A percentile compares a stretch with the other conserved stretches of the same genome.
Conservation (phyloP, 2,797 vertebrate species). For the Acanthornis magna region DNA sequence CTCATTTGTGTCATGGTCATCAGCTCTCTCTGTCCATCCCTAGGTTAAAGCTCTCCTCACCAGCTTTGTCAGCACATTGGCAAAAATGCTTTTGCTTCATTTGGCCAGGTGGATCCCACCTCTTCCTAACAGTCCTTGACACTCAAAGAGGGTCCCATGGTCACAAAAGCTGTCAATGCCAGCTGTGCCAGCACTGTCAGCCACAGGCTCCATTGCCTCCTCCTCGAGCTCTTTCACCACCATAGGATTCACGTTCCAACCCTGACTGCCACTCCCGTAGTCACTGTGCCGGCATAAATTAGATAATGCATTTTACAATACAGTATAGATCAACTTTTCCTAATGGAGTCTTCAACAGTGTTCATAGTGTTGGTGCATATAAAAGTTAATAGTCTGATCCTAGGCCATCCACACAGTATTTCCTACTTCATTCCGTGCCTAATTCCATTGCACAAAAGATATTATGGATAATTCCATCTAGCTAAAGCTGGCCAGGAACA, state of each 20-base stretch:
- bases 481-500: neutral
- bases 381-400: neutral
- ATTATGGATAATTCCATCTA: neutral
- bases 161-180: neutral
- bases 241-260: neutral
- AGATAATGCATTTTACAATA: neutral
- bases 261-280: neutral
- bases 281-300: neutral
- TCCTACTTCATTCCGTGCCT: neutral
- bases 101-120: neutral
- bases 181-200: neutral
- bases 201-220: neutral
- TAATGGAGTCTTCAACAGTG: neutral
- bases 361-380: neutral
- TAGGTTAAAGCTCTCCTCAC: neutral
- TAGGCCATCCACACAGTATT: neutral
- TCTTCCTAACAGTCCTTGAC: neutral
- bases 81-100: neutral
- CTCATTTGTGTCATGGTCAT: neutral
- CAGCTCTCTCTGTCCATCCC: neutral
- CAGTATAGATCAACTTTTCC: neutral
- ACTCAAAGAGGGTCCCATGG: neutral
- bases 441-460: neutral
- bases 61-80: neutral
- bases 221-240: neutral